Base-by-base conservation (phyloP, 1,140 invertebrate genomes). In the Alviniconcha marisindica region DNA sequence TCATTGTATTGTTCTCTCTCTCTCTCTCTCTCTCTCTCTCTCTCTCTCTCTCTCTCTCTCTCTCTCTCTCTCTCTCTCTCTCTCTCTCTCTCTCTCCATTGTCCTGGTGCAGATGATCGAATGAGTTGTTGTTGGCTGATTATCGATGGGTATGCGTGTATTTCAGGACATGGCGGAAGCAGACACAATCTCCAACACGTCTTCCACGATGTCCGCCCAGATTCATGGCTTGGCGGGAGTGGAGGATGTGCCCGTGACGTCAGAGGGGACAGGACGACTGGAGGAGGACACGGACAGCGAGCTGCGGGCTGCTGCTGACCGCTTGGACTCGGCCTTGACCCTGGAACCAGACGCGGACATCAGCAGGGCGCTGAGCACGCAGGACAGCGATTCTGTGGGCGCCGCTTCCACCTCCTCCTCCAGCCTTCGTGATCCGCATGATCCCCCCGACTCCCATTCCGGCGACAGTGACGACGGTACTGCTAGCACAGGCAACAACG, bases 291-390 rank as follows among this genome's bases (percentile, higher is more conserved):
- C 31, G 33, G 84, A 87, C 38, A 21, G 21, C 4, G 82, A 85
- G 28, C 69, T 85, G 18, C 66, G 77, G 31, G 69, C 42, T 18
- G 79, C 80, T 0, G 73, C 81, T 1, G 56, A 44, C 2, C 69
- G 80, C 48, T 54, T 79, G 48, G 81, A 83, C 21, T 42, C 66
- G 2, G 42, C 78, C 15, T 38, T 81, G 14, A 74, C 33, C 18
- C 40, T 84, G 28, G 54, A 81, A 38, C 73, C 78, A 14, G 86
- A 87, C 51, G 74, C 79, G 31, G 84, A 87, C 82, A 84, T 84
- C 60, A 38, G 28, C 40, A 79, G 40, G 40, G 63, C 82, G 12
- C 82, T 84, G 77, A 36, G 48, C 10, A 66, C 38, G 24, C 71
- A 51, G 73, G 83, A 84, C 79, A 44, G 4, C 24, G 83, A 84